Percentiles rank a stretch among this genome's conserved stretches.
phyloP scores from a whole-genome alignment of 2,113 vertebrate genomes.

The Ahaetulla prasina region DNA sequence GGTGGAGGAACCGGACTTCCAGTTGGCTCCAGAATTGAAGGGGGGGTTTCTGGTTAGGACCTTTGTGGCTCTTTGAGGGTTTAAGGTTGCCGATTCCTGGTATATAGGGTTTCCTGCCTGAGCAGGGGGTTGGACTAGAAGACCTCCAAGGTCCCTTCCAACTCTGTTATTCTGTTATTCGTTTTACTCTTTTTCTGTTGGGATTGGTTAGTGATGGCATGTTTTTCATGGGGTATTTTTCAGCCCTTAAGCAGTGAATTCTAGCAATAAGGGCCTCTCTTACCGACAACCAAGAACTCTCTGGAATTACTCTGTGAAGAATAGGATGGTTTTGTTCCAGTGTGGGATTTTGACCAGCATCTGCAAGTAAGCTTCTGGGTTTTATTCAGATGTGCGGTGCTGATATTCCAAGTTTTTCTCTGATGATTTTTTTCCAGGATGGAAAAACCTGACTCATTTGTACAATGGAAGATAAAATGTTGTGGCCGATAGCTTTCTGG shows the following conservation, averaged over 20 bases:
- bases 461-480: background rate
- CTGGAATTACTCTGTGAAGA: background rate
- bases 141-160: no score
- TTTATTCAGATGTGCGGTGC: background rate
- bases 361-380: background rate
- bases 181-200: background rate
- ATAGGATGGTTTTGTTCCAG: background rate
- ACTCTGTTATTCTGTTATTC: background rate
- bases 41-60: no score
- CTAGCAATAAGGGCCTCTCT: background rate
- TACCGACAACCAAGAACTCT: background rate
- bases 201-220: background rate
- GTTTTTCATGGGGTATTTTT: background rate
- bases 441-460: rapidly evolving
- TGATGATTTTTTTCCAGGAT: background rate
- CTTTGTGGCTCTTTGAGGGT: no score
- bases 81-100: no score
- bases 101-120: no score
- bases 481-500: background rate
- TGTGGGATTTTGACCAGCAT: background rate
- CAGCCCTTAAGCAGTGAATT: background rate
- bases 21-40: no score
- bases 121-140: no score
- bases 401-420: background rate
- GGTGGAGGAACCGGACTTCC: no score